A percentile compares a stretch with the other conserved stretches of the same genome.
Evolutionary conservation across 1,140 invertebrate species (phyloP).

Genomic region (Drosophila lini): DNA sequence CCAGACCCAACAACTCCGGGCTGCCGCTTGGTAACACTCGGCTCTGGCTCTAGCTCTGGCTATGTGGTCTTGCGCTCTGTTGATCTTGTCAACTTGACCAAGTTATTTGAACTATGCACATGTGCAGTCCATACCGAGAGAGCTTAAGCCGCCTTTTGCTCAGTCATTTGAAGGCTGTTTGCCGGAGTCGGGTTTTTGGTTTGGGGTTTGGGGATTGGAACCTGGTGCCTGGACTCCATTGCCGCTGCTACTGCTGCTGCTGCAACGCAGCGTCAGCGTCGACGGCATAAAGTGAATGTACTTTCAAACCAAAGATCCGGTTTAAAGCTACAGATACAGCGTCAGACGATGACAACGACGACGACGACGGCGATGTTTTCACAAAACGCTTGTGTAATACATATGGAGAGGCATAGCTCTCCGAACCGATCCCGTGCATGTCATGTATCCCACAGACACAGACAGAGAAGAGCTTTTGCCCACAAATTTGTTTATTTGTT

Average conservation of each 20-base stretch:
- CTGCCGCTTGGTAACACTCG: conserved; percentile 76
- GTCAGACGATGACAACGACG: conserved; percentile 43
- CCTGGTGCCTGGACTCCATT: conserved; percentile 36
- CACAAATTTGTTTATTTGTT: conserved; percentile 51
- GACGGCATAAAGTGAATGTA: conserved; percentile 78
- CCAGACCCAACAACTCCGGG: conserved; percentile 45
- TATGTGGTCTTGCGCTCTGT: conserved; percentile 42
- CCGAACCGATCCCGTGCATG: conserved; percentile 16
- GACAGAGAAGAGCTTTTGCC: conserved; percentile 42
- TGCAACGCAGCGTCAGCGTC: conserved; percentile 32
- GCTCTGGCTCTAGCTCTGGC: conserved; percentile 11
- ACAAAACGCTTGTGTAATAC: conserved; percentile 81
- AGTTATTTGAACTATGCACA: conserved; percentile 83
- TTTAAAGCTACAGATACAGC: conserved; percentile 79
- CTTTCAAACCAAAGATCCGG: conserved; percentile 82
- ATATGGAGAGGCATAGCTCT: conserved; percentile 51
- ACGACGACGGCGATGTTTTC: conserved; percentile 67
- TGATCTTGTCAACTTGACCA: conserved; percentile 82
- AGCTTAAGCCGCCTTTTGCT: conserved; percentile 48
- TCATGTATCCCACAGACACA: conserved; percentile 21
- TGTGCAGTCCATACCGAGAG: conserved; percentile 66
- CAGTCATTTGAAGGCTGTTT: conserved; percentile 79
- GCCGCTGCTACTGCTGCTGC: conserved; percentile 14
- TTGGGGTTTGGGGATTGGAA: conserved; percentile 19
- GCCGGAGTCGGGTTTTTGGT: conserved; percentile 35